Base-by-base conservation (phyloP, 2,113 vertebrate species). In the Andinoacara biseriatus region DNA sequence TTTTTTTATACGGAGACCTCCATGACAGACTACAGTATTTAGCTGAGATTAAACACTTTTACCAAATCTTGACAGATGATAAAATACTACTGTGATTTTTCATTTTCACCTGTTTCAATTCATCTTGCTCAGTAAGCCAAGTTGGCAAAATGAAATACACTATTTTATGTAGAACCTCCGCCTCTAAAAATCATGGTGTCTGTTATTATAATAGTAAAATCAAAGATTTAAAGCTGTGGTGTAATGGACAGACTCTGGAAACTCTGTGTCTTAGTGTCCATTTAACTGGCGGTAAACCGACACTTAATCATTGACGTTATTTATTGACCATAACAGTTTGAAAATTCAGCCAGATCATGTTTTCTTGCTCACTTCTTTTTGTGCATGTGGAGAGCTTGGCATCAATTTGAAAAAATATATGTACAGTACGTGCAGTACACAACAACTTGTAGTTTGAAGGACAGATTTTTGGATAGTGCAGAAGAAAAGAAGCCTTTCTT, bases 251-350 rank as follows among this genome's bases (percentile, higher is more conserved):
- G 33, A 54, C 72, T 74, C 60, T 90, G 49, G 83, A 88, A 82
- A 62, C 18, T 20, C 18, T 43, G 49, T 83, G 85, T 89, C 77
- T 90, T 85, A 86, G 31, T 6, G 13, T 87, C 35, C 65, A 80
- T 69, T 58, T 87, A 78, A 81, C 52, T 84, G 77, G 46, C 15
- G 29, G 43, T 69, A 69, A 72, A 72, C 29, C 17, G 26, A 72
- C 31, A 90, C 82, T 58, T 87, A 82, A 89, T 86, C 65, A 63
- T 26, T 89, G 24, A 56, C 17, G 2, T 87, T 65, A 82, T 88
- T 91, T 86, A 90, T 82, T 8, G 22, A 85, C 80, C 79, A 40
- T 85, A 74, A 56, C 18, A 18, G 26, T 84, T 83, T 26, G 2
- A 63, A 80, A 80, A 76, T 58, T 61, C 77, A 62, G 8, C 76